Conservation (phyloP, 1,140 invertebrate species). For the Lasioglossum baleicum region DNA sequence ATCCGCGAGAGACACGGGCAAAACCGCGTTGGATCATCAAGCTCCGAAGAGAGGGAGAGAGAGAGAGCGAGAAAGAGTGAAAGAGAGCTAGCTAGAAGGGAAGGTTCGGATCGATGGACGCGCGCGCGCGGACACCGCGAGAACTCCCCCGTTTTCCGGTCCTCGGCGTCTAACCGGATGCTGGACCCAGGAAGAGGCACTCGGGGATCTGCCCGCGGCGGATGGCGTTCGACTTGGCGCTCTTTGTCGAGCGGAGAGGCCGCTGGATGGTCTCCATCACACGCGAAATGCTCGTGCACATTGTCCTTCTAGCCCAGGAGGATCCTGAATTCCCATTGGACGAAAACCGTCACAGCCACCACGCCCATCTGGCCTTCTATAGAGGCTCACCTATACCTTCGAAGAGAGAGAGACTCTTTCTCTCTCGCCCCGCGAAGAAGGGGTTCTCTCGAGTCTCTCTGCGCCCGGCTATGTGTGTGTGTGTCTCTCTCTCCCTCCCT, state of each 20-base stretch:
- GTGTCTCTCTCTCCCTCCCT: too few species aligned
- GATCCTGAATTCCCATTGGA: constrained; percentile 75
- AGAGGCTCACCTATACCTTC: constrained; percentile 73
- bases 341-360: constrained; percentile 75
- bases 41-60: too few species aligned
- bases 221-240: constrained; percentile 66
- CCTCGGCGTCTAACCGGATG: constrained; percentile 28
- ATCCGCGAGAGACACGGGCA: too few species aligned
- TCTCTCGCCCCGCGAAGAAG: constrained; percentile 34
- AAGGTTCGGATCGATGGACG: constrained; percentile 11
- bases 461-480: constrained; percentile 11
- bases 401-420: constrained; percentile 48
- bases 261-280: constrained; percentile 64
- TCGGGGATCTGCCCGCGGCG: constrained; percentile 47
- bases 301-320: constrained; percentile 76
- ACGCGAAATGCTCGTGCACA: constrained; percentile 71
- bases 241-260: constrained; percentile 64
- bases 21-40: too few species aligned
- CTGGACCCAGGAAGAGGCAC: constrained; percentile 27
- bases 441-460: constrained; percentile 7
- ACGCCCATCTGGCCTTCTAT: constrained; percentile 76
- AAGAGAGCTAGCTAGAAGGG: background rate
- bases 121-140: background rate
- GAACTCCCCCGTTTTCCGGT: background rate
- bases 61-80: too few species aligned